Conservation (phyloP, 2,888 invertebrate species). For the Tiliacea aurago region DNA sequence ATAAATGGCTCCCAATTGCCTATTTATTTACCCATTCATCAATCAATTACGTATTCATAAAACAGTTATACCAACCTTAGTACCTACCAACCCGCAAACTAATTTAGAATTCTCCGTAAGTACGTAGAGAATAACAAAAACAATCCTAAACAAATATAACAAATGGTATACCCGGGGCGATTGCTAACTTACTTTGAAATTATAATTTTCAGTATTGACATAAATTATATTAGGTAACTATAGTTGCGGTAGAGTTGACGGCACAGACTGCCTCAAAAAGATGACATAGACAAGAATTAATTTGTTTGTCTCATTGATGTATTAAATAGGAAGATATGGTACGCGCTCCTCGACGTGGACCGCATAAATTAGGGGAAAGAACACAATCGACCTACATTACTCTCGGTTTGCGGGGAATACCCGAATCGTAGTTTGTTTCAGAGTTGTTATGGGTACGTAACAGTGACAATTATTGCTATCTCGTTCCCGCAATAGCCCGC, state of each 20-base stretch:
- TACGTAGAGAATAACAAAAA: conserved; percentile 57
- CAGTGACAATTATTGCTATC: too few species aligned
- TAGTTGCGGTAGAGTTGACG: conserved; percentile 33
- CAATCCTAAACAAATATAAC: conserved; percentile 64
- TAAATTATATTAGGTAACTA: conserved; percentile 43
- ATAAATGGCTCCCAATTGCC: not conserved
- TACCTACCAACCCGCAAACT: conserved; percentile 24
- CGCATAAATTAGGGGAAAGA: too few species aligned
- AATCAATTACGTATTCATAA: conserved; percentile 50
- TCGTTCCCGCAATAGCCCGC: too few species aligned
- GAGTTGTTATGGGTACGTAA: too few species aligned
- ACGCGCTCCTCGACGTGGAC: too few species aligned
- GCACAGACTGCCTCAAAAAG: not conserved
- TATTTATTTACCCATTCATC: conserved; percentile 22
- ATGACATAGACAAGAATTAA: not conserved
- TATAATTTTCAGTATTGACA: conserved; percentile 62
- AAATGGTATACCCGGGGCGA: conserved; percentile 38
- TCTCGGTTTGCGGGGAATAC: too few species aligned
- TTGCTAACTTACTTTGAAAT: conserved; percentile 52
- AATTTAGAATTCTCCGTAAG: conserved; percentile 45
- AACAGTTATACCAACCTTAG: conserved; percentile 17
- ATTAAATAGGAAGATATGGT: too few species aligned
- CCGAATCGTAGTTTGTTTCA: too few species aligned
- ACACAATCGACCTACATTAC: too few species aligned
- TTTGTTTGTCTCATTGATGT: too few species aligned